phyloP scores from a whole-genome alignment of 2,797 vertebrate species.

The Bufotes viridis region DNA sequence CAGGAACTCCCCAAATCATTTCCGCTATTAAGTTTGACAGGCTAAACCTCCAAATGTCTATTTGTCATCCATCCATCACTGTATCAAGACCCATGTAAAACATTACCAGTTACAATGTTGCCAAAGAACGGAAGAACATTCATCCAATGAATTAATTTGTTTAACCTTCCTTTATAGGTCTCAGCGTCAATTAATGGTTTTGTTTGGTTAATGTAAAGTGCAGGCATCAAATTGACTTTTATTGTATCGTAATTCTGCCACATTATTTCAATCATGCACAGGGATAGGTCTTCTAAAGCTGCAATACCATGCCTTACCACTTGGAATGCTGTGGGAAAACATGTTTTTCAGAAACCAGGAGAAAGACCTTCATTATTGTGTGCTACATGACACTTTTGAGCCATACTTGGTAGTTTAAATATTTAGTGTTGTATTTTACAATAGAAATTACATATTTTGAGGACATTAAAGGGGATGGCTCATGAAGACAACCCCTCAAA shows the following conservation, averaged over 20 bases:
- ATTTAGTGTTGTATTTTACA: neutral
- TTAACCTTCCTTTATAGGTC: neutral
- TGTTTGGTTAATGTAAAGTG: neutral
- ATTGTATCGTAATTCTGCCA: neutral
- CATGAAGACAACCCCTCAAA: too few relatives aligned
- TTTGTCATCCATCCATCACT: slow-evolving; percentile 6
- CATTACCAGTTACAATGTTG: slow-evolving; percentile 3
- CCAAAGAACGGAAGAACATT: neutral
- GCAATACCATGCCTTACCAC: neutral
- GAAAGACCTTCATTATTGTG: neutral
- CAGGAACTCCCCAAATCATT: slow-evolving; percentile 35
- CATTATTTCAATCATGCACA: neutral
- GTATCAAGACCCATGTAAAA: neutral
- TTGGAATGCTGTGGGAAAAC: neutral
- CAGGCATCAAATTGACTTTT: neutral
- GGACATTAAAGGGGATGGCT: too few relatives aligned
- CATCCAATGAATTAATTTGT: neutral
- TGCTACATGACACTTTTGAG: neutral
- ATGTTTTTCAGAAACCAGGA: neutral
- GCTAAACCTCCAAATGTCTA: neutral
- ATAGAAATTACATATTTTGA: too few relatives aligned
- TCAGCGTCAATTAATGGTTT: neutral
- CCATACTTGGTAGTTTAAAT: neutral
- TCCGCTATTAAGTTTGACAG: slow-evolving; percentile 23
- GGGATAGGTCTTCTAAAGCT: neutral